phyloP scores from a whole-genome alignment of 2,797 vertebrate genomes.

The Halcyon badia region DNA sequence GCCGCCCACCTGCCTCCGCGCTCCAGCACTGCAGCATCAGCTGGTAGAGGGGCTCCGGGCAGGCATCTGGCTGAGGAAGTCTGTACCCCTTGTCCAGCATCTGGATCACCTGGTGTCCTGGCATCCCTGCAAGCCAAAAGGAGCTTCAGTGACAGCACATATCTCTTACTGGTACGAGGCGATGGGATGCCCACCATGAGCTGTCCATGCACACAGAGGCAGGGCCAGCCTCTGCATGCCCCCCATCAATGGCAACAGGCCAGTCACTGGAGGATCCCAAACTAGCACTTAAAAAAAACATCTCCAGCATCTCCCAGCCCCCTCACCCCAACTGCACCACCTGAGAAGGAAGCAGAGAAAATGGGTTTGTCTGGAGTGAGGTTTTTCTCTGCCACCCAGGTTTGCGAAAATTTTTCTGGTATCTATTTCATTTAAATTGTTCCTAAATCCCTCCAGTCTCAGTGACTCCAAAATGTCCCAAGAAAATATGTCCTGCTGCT shows the following conservation, averaged over 20 bases:
- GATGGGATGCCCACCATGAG: rapidly evolving
- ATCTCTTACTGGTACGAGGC: rapidly evolving
- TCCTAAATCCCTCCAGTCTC: not conserved
- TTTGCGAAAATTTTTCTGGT: not conserved
- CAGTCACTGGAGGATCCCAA: not conserved
- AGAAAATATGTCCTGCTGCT: not conserved
- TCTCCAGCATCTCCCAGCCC: not conserved
- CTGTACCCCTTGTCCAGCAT: conserved; percentile 85
- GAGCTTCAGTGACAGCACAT: rapidly evolving
- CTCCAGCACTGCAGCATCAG: conserved; percentile 93
- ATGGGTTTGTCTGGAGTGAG: not conserved
- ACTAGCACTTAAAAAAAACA: not conserved
- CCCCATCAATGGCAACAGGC: rapidly evolving
- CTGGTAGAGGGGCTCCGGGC: conserved; percentile 82
- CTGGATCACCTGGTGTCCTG: conserved; percentile 87
- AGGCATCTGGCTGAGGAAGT: conserved; percentile 83
- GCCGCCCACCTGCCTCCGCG: conserved; percentile 72
- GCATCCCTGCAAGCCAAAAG: conserved; percentile 80
- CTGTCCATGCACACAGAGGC: rapidly evolving
- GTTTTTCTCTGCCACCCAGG: rapidly evolving
- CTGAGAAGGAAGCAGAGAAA: not conserved
- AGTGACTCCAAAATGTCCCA: not conserved
- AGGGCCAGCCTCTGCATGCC: not conserved
- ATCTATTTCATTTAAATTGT: not conserved
- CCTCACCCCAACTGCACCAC: rapidly evolving